Base-by-base conservation (phyloP, 2,113 vertebrate genomes). In the Eclectus roratus region DNA sequence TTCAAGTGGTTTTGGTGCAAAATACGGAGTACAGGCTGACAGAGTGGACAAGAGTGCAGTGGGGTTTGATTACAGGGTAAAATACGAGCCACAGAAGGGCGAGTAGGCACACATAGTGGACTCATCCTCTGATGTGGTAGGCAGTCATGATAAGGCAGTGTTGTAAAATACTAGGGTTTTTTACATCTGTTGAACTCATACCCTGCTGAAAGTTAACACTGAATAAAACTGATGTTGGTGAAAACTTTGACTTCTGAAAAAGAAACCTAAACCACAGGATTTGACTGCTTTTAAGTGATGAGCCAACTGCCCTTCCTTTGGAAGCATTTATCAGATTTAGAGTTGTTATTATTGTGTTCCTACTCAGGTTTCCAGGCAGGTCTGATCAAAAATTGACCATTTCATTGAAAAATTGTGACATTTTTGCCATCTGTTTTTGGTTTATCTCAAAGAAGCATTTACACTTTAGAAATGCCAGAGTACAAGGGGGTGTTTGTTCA, bases 1-100 rank as follows among this genome's bases (percentile, higher is more conserved):
- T 52, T 94, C 98, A 4, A 99, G 99, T 27, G 99, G 99, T 53
- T 99, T 99, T 17, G 99, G 99, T 2, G 99, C 99, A 16, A 99
- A 99, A 91, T 99, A 98, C 0, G 98, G 99, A 1, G 98, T 99
- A 10, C 99, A 99, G 97, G 98, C 98, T 0, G 99, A 99, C 98
- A 99, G 99, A 10, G 99, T 99, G 97, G 99, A 99, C 98, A 99
- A 99, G 97, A 99, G 99, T 9, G 99, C 99, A 0, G 93, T 99
- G 95, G 99, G 99, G 81, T 99, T 99, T 39, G 99, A 99, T 97
- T 99, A 99, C 98, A 99, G 97, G 98, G 98, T 39, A 99, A 99
- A 98, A 76, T 99, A 99, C 17, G 98, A 99, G 96, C 99, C 99
- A 0, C 99, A 99, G 98, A 99, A 98, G 99, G 99, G 99, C 99